These are phyloP conservation scores for Lanistes nyassanus DNA, from an alignment of 1,140 invertebrate species.

Conservation along the genomic window DNA sequence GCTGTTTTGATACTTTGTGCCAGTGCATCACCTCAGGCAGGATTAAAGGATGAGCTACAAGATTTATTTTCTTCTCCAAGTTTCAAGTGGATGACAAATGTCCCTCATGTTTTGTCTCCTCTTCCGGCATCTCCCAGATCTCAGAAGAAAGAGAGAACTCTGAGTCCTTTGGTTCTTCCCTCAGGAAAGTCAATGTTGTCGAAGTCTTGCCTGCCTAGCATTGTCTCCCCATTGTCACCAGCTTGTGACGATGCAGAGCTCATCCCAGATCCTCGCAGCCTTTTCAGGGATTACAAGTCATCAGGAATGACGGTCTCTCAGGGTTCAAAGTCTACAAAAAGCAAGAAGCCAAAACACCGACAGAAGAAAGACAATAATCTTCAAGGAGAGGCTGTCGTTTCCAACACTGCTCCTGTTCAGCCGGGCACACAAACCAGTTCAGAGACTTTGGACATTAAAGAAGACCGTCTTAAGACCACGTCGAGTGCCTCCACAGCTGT, in stretches of 20 bases:
- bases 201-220: not conserved
- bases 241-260: not conserved
- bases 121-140: not conserved
- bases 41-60: too few species aligned
- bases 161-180: not conserved
- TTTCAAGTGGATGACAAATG: not conserved
- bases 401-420: too few species aligned
- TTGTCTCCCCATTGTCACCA: not conserved
- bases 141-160: not conserved
- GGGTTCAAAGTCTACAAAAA: not conserved
- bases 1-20: too few species aligned
- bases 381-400: too few species aligned
- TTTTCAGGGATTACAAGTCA: not conserved
- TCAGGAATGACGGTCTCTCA: not conserved
- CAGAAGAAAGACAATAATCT: not conserved
- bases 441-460: too few species aligned
- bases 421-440: too few species aligned
- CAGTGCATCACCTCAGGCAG: too few species aligned
- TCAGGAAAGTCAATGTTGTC: slow-evolving; percentile 1
- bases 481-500: too few species aligned
- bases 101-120: not conserved
- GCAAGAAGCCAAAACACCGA: not conserved
- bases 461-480: too few species aligned
- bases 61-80: not conserved
- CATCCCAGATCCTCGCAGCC: not conserved